These are phyloP conservation scores for Sitophilus oryzae DNA, from an alignment of 1,140 invertebrate genomes.

Conservation along the genomic window DNA sequence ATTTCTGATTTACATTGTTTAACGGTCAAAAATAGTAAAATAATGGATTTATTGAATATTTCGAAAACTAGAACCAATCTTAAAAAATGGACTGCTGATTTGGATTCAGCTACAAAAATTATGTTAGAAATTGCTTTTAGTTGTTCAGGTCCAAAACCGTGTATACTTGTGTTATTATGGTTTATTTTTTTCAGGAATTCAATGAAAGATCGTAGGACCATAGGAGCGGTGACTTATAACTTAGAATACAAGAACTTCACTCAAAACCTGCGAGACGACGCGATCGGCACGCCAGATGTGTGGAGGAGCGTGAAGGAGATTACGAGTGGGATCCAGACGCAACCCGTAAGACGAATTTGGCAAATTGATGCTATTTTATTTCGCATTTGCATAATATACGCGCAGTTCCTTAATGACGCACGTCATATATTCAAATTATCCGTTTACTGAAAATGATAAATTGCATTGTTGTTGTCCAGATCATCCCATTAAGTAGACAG, in stretches of 20 bases:
- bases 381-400: not conserved
- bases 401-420: not conserved
- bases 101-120: too few species aligned
- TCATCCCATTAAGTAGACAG: not conserved
- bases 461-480: not conserved
- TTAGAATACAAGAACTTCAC: constrained; percentile 63
- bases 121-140: too few species aligned
- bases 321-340: constrained; percentile 53
- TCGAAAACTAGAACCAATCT: too few species aligned
- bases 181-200: constrained; percentile 42
- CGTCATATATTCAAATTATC: too few species aligned
- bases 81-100: too few species aligned
- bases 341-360: constrained; percentile 48
- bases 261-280: constrained; percentile 54
- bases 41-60: too few species aligned
- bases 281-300: constrained; percentile 65
- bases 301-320: constrained; percentile 69
- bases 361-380: not conserved
- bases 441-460: too few species aligned
- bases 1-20: too few species aligned
- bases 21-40: too few species aligned
- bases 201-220: constrained; percentile 56
- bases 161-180: too few species aligned
- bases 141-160: too few species aligned
- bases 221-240: constrained; percentile 66